Evolutionary conservation across 2,113 vertebrate genomes (phyloP).

Genomic region (Crotalus viridis): DNA sequence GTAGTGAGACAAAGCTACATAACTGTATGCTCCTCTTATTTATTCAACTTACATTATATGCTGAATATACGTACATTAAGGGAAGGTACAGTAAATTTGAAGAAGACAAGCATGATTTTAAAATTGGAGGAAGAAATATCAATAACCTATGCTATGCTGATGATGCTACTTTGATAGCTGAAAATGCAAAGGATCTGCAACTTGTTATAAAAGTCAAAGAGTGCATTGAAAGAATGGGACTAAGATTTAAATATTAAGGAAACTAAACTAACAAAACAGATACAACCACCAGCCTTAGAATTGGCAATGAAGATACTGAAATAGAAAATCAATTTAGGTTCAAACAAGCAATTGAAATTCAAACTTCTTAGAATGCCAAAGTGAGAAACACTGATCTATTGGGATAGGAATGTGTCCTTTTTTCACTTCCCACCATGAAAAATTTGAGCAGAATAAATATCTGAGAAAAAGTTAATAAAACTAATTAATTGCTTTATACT

Average conservation of each 20-base stretch:
- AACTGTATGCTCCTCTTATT: neutral
- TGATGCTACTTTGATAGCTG: neutral
- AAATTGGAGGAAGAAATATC: neutral
- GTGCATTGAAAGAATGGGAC: neutral
- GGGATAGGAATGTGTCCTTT: neutral
- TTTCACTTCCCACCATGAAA: neutral
- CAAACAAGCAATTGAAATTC: neutral
- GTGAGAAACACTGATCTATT: neutral
- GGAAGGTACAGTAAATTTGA: neutral
- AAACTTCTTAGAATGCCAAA: neutral
- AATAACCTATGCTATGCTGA: neutral
- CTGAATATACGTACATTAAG: neutral
- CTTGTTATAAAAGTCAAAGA: neutral
- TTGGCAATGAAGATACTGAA: neutral
- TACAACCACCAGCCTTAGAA: neutral
- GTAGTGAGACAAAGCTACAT: neutral
- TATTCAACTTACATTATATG: neutral
- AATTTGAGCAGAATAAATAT: neutral
- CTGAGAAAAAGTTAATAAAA: neutral
- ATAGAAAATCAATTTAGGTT: neutral
- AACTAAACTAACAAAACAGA: neutral
- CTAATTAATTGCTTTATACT: neutral
- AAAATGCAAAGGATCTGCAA: neutral
- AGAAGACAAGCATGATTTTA: neutral
- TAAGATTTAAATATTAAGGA: neutral